These are phyloP conservation scores for Nothobranchius furzeri DNA, from an alignment of 2,113 vertebrate genomes.

Conservation along the genomic window DNA sequence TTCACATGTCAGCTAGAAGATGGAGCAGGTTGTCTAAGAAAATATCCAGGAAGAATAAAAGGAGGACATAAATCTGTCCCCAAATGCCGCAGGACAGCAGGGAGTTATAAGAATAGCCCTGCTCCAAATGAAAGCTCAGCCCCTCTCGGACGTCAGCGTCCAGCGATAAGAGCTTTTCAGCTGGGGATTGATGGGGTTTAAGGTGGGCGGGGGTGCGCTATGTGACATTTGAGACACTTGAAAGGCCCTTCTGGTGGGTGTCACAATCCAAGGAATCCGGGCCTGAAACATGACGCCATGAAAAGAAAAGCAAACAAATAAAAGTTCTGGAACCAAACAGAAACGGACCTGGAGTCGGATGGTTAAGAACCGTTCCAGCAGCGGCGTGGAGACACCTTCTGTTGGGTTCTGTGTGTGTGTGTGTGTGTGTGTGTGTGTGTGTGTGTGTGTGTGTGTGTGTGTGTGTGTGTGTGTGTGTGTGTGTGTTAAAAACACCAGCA, in stretches of 20 bases:
- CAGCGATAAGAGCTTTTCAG: slow-evolving; percentile 66
- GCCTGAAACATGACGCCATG: slow-evolving; percentile 62
- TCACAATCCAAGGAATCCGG: slow-evolving; percentile 67
- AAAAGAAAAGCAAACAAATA: slow-evolving; percentile 54
- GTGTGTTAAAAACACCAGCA: background rate
- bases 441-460: background rate
- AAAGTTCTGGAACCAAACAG: slow-evolving; percentile 5
- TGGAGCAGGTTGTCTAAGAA: slow-evolving; percentile 13
- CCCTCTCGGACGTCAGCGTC: slow-evolving; percentile 66
- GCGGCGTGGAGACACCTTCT: background rate
- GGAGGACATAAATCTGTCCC: slow-evolving; percentile 36
- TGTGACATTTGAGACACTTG: slow-evolving; percentile 74
- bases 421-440: background rate
- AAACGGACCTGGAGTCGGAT: background rate
- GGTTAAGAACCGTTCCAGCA: background rate
- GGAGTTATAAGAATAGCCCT: slow-evolving; percentile 57
- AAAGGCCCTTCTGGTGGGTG: slow-evolving; percentile 69
- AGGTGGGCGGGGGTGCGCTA: slow-evolving; percentile 54
- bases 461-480: background rate
- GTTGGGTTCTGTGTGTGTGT: background rate
- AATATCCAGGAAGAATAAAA: slow-evolving; percentile 4
- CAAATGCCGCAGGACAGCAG: slow-evolving; percentile 14
- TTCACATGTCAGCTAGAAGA: slow-evolving; percentile 10
- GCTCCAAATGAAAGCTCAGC: slow-evolving; percentile 61
- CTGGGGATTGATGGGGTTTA: slow-evolving; percentile 52